Base-by-base conservation (phyloP, 2,888 invertebrate species). In the Choristoneura rosaceana region DNA sequence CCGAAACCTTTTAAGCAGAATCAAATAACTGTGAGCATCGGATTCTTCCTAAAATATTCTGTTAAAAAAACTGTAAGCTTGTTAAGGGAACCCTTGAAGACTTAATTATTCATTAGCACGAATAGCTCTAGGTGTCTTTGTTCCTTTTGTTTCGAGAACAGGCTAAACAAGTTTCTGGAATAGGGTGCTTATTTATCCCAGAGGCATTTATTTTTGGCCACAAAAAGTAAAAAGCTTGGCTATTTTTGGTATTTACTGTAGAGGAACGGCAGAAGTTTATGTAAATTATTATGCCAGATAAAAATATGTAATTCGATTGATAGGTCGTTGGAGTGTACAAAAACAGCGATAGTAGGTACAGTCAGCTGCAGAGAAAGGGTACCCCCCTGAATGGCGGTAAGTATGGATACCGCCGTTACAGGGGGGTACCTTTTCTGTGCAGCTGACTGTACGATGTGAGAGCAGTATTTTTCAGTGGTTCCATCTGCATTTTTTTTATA, bases 61-160 rank as follows among this genome's bases (percentile, higher is more conserved):
- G 17, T 17, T 9, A 7, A 70, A 65, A 59, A 70, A 50, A 50
- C n/a, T 47, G 3, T 33, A 47, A 59, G 45, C 63, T 59, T 58
- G 17, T 59, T 58, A 70, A 64, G 25, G 63, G 41, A 45, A 43
- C 59, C 55, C 65, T 65, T 70, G 38, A 65, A 70, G 41, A 60
- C 47, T 70, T 70, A 65, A 70, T 69, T 55, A 69, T 62, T 62
- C 69, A 69, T 62, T 69, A 69, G 55, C 43, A 62, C 41, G 62
- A 62, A 69, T 69, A 41, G 62, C 43, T 62, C 33, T 62, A 58
- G 58, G 25, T 62, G 50, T 61, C 60, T 61, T 69, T 50, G 61
- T 69, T 50, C 68, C 50, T 69, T 58, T 61, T 60, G 47, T 50
- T 52, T n/a, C 8, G 17, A 55, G 60, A 47, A n/a, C 17, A 41